Evolutionary conservation across 2,797 vertebrate genomes (phyloP).

Genomic region (Bradypodion ventrale): DNA sequence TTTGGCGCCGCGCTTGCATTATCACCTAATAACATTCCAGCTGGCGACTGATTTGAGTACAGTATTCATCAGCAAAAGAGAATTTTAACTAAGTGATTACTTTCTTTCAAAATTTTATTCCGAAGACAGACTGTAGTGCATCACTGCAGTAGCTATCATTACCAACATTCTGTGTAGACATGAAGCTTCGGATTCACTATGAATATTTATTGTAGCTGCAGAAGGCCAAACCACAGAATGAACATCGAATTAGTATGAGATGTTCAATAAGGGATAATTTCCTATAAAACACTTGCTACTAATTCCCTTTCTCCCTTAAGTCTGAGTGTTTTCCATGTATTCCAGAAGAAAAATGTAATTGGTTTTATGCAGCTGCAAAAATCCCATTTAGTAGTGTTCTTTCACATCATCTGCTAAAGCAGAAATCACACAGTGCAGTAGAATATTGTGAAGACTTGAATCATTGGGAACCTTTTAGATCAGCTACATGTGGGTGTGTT

Average conservation of each 20-base stretch:
- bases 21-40: slow-evolving; percentile 52
- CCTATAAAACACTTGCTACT: slow-evolving; percentile 20
- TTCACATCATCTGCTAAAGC: slow-evolving; percentile 29
- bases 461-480: slow-evolving; percentile 11
- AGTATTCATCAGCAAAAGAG: slow-evolving; percentile 56
- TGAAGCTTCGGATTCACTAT: slow-evolving; percentile 23
- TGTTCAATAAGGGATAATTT: slow-evolving; percentile 40
- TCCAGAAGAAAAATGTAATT: slow-evolving; percentile 23
- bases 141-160: slow-evolving; percentile 43
- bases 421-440: slow-evolving; percentile 12
- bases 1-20: too few relatives aligned
- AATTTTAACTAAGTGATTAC: slow-evolving; percentile 58
- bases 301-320: slow-evolving; percentile 35
- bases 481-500: neutral
- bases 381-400: slow-evolving; percentile 21
- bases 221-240: slow-evolving; percentile 33
- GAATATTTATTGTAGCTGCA: slow-evolving; percentile 58
- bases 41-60: slow-evolving; percentile 58
- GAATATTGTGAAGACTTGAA: neutral
- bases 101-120: slow-evolving; percentile 54
- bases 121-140: slow-evolving; percentile 48
- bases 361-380: slow-evolving; percentile 32
- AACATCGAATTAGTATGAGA: slow-evolving; percentile 23
- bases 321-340: slow-evolving; percentile 43
- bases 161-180: slow-evolving; percentile 33